Evolutionary conservation across 2,113 vertebrate species (phyloP), one percentile per base, ranked within the genome.

Genomic region (Paedocypris sp.): DNA sequence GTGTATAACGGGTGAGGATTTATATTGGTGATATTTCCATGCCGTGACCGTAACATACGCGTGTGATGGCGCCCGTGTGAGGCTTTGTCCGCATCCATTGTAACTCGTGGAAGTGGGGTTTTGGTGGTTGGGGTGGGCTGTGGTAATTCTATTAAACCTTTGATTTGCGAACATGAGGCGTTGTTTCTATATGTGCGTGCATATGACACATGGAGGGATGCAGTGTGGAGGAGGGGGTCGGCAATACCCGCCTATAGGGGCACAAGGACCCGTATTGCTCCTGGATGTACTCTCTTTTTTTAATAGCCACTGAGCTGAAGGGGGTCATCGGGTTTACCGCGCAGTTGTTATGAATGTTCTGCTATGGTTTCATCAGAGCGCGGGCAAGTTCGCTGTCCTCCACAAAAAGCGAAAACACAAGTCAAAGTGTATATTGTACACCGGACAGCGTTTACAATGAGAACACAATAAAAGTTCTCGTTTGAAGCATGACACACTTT

Each of bases 251-350:
- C 18, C 25, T 2, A 15, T 33, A 9, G 46, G 35, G 6, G 8
- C 33, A 33, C 18, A 13, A n/a, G 58, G n/a, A 16, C 42, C 13
- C 32, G 18, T 36, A 6, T 3, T 48, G 20, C 52, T 31, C 48
- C 49, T 52, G 22, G 36, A 19, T 13, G 41, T 29, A 16, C n/a
- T 53, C 32, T 33, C 41, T 41, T 32, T n/a, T n/a, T n/a, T 22
- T 23, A 20, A 20, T 25, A 13, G 31, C 15, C 59, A 39, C 16
- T 19, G 43, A 48, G 26, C 22, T 57, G 42, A 54, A 10, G 10
- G 32, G 58, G 57, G 42, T 60, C 29, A 60, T 12, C 43, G 57
- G 57, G 57, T 60, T 60, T 38, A 26, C 42, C 5, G 57, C 26
- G 57, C 57, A 26, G 45, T 60, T 59, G 56, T 59, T 48, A 25